phyloP scores from a whole-genome alignment of 2,797 vertebrate genomes.

The Sparidentex hasta region DNA sequence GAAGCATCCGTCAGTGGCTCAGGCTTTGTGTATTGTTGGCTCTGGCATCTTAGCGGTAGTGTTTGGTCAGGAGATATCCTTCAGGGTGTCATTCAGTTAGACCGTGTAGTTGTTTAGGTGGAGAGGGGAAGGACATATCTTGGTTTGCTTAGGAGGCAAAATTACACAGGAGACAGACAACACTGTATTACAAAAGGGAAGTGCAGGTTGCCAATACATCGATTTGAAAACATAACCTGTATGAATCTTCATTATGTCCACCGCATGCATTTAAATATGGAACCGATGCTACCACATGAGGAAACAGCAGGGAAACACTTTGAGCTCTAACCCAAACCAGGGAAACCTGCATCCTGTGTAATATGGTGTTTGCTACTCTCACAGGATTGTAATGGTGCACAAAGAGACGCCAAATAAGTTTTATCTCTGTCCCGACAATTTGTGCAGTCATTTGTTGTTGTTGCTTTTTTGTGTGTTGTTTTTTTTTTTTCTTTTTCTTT shows the following conservation, averaged over 20 bases:
- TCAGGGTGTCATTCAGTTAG: conserved; percentile 73
- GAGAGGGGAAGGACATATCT: conserved; percentile 62
- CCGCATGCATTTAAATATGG: conserved; percentile 74
- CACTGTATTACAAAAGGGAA: conserved; percentile 69
- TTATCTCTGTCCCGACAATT: conserved; percentile 74
- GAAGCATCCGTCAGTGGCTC: conserved; percentile 24
- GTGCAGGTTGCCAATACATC: conserved; percentile 59
- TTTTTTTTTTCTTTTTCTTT: conserved; percentile 34
- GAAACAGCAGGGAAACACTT: conserved; percentile 47
- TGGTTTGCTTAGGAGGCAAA: conserved; percentile 71
- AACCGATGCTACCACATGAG: conserved; percentile 52
- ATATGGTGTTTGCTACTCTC: conserved; percentile 60
- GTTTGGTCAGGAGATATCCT: conserved; percentile 73
- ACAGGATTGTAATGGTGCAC: conserved; percentile 71
- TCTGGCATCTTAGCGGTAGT: conserved; percentile 49
- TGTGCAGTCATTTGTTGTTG: conserved; percentile 81
- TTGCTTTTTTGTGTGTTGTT: conserved; percentile 39
- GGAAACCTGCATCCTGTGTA: conserved; percentile 72
- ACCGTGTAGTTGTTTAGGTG: conserved; percentile 73
- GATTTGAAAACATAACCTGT: conserved; percentile 73
- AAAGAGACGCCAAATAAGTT: conserved; percentile 72
- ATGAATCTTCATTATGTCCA: conserved; percentile 75
- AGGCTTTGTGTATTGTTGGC: conserved; percentile 47
- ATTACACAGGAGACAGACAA: conserved; percentile 74
- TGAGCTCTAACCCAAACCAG: conserved; percentile 64